A percentile compares a stretch with the other conserved stretches of the same genome.
These are phyloP conservation scores for Brienomyrus longianalis DNA, from an alignment of 2,113 vertebrate species.

Conservation along the genomic window DNA sequence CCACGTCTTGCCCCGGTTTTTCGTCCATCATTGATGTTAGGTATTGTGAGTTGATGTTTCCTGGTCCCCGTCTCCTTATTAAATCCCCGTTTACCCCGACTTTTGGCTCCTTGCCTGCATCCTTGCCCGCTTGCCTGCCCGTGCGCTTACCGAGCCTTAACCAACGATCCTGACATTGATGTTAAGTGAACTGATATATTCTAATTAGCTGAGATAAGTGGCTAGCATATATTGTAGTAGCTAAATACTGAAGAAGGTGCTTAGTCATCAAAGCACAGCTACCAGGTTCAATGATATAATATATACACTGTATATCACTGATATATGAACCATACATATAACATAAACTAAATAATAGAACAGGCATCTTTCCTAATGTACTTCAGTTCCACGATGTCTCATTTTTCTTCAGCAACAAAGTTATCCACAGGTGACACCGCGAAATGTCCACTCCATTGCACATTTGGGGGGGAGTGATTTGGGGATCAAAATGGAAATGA, in stretches of 20 bases:
- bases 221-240: background rate
- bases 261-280: background rate
- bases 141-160: no score
- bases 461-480: background rate
- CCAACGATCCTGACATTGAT: background rate
- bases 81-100: no score
- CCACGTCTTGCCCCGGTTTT: no score
- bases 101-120: no score
- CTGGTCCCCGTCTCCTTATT: no score
- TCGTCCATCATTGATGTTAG: no score
- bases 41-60: no score
- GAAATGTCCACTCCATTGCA: background rate
- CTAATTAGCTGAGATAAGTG: background rate
- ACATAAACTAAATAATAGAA: background rate
- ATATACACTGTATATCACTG: background rate
- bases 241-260: no score
- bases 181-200: background rate
- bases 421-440: background rate
- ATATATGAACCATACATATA: background rate
- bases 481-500: background rate
- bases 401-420: background rate
- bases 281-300: background rate
- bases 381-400: background rate
- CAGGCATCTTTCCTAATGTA: background rate
- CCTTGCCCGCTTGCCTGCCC: no score